Evolutionary conservation across 2,888 invertebrate species (phyloP).

Genomic region (Dasysyrphus tricinctus): DNA sequence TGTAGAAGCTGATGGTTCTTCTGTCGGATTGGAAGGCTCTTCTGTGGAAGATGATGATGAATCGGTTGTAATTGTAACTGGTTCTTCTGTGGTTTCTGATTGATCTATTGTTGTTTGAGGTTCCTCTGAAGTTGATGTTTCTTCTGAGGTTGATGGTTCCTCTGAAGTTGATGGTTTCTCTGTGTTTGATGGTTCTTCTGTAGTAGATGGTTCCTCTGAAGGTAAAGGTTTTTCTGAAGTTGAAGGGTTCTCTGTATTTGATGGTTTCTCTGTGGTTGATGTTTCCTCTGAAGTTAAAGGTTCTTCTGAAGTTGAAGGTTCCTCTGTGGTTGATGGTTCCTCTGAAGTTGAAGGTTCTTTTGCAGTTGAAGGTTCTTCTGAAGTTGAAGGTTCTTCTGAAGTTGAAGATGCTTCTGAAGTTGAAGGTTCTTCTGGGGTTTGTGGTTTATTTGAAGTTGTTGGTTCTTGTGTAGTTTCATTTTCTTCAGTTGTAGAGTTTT

Average conservation of each 20-base stretch:
- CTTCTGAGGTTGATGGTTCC: not conserved
- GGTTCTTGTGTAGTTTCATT: not conserved
- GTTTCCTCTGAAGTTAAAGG: not conserved
- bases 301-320: slow-evolving; percentile 20
- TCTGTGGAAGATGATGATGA: slow-evolving; percentile 55
- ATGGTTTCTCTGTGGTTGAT: slow-evolving; percentile 3
- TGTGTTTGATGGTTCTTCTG: slow-evolving; percentile 13
- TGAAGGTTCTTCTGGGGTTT: not conserved
- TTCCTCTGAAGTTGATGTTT: not conserved
- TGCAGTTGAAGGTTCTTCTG: not conserved
- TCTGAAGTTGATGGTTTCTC: slow-evolving; percentile 18
- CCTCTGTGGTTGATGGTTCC: not conserved
- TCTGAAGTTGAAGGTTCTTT: not conserved
- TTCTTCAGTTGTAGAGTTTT: slow-evolving; percentile 17
- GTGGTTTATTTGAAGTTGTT: not conserved
- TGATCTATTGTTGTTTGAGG: not conserved
- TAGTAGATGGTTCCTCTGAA: not conserved
- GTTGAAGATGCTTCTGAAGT: not conserved
- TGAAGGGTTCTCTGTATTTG: not conserved
- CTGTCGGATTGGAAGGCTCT: slow-evolving; percentile 24
- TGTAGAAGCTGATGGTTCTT: slow-evolving; percentile 5
- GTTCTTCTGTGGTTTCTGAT: not conserved
- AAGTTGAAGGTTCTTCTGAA: slow-evolving; percentile 10
- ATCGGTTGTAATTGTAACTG: not conserved
- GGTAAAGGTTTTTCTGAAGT: not conserved